Percentiles rank a stretch among this genome's conserved stretches.
These are phyloP conservation scores for Aphrocallistes beatrix DNA, from an alignment of 37 sponge, comb jelly and placozoan species.

Conservation along the genomic window DNA sequence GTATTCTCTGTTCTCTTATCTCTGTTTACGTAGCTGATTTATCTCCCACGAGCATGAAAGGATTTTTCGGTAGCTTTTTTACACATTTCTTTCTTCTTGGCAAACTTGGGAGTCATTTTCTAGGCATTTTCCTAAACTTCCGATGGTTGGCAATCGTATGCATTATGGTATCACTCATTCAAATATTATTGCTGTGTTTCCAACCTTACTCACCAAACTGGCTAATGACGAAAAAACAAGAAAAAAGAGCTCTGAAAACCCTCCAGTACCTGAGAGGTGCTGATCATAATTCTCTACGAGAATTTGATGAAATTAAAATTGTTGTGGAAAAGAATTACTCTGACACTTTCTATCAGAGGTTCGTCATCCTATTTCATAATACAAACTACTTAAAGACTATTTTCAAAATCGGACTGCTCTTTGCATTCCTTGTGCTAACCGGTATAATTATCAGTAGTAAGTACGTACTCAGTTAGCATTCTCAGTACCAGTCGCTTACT, in stretches of 20 bases:
- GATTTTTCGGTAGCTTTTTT: neutral
- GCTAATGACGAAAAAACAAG: neutral
- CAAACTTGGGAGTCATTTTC: neutral
- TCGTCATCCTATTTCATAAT: neutral
- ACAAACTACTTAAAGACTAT: neutral
- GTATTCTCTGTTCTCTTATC: neutral
- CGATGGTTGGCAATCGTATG: neutral
- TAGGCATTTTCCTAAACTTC: neutral
- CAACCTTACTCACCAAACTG: neutral
- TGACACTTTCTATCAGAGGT: neutral
- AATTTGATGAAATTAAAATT: slow-evolving; percentile 30
- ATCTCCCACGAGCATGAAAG: neutral
- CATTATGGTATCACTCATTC: neutral
- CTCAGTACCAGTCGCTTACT: slow-evolving; percentile 10
- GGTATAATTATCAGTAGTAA: slow-evolving; percentile 28
- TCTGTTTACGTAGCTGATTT: neutral
- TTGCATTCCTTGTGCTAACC: slow-evolving; percentile 23
- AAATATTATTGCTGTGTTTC: neutral
- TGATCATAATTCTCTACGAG: slow-evolving; percentile 10
- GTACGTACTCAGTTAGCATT: slow-evolving; percentile 22
- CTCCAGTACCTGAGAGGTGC: slow-evolving; percentile 41
- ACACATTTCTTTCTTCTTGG: neutral
- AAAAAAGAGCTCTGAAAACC: neutral
- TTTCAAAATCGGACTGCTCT: neutral
- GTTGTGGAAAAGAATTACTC: neutral